Conservation (phyloP, 2,113 vertebrate species). For the Ranitomeya imitator region DNA sequence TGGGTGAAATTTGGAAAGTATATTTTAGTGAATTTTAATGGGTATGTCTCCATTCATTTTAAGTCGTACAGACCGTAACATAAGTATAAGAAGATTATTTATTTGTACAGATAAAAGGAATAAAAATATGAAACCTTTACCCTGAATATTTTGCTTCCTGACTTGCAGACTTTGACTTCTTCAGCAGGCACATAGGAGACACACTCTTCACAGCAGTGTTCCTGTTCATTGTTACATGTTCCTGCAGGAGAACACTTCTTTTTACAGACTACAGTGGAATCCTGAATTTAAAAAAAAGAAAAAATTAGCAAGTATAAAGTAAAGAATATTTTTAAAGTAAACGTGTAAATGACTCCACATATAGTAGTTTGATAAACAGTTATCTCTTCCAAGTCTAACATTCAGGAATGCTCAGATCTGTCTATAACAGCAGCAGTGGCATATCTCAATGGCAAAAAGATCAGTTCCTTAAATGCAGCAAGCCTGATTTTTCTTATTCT, state of each 20-base stretch:
- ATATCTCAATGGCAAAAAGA: no score
- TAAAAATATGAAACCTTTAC: constrained; percentile 66
- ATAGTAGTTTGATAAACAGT: no score
- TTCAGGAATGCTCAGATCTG: no score
- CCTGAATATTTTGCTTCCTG: constrained; percentile 91
- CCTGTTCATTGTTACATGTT: constrained; percentile 71
- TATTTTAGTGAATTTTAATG: not conserved
- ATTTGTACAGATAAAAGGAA: not conserved
- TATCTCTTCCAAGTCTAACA: no score
- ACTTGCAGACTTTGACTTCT: constrained; percentile 89
- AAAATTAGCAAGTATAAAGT: not conserved
- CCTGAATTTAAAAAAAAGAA: constrained; percentile 69
- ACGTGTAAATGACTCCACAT: no score
- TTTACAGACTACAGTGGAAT: constrained; percentile 91
- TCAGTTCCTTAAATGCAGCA: no score
- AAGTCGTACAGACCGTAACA: not conserved
- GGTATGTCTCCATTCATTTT: not conserved
- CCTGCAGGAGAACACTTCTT: constrained; percentile 81
- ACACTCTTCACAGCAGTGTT: constrained; percentile 86
- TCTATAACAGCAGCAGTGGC: no score
- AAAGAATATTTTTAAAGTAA: no score
- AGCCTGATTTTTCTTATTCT: no score
- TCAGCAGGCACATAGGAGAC: constrained; percentile 80
- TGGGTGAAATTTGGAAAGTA: not conserved
- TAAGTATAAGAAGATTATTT: not conserved